phyloP scores from a whole-genome alignment of 1,140 invertebrate genomes.

The Coboldia fuscipes region DNA sequence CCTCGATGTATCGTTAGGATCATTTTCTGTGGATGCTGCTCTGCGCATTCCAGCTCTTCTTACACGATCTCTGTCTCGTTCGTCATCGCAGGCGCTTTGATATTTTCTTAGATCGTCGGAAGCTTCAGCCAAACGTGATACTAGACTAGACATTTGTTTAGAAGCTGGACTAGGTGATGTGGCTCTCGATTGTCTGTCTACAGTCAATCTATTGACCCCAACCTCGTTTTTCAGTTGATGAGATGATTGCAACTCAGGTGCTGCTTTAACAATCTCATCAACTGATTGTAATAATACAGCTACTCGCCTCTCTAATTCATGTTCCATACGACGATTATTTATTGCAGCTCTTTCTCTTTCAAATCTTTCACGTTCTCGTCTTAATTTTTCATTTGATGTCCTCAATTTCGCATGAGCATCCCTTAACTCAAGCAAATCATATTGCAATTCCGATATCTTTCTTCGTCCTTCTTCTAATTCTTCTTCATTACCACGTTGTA shows the following conservation, averaged over 20 bases:
- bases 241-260: constrained; percentile 51
- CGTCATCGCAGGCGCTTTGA: constrained; percentile 24
- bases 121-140: constrained; percentile 24
- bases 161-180: constrained; percentile 13
- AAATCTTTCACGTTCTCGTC: constrained; percentile 64
- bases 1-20: constrained; percentile 17
- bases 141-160: constrained; percentile 14
- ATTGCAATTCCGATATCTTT: constrained; percentile 62
- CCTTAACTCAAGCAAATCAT: constrained; percentile 64
- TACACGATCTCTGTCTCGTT: constrained; percentile 23
- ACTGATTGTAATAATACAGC: constrained; percentile 45
- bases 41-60: constrained; percentile 19
- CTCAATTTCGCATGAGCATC: constrained; percentile 80
- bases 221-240: constrained; percentile 8
- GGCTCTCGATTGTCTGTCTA: constrained; percentile 7
- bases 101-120: constrained; percentile 26
- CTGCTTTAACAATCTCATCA: constrained; percentile 49
- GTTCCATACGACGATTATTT: constrained; percentile 21
- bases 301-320: constrained; percentile 19
- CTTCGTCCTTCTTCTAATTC: constrained; percentile 74
- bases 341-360: constrained; percentile 57
- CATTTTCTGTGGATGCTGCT: constrained; percentile 24
- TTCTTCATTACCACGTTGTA: constrained; percentile 64
- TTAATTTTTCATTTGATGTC: constrained; percentile 77
- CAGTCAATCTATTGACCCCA: too few species aligned